A percentile compares a stretch with the other conserved stretches of the same genome.
Conservation (phyloP, 1,140 invertebrate genomes). For the Planococcus citri region DNA sequence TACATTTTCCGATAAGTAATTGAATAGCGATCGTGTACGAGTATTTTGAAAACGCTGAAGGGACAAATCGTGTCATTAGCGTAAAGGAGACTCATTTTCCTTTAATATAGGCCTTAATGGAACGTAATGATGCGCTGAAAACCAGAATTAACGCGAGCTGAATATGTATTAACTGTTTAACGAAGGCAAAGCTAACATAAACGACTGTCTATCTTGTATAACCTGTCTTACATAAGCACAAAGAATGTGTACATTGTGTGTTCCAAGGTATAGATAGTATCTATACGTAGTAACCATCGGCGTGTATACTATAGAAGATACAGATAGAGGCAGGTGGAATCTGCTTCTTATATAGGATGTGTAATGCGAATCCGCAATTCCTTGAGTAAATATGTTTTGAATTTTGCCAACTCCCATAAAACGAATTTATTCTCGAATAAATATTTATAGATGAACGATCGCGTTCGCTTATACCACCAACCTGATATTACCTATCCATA, state of each 20-base stretch:
- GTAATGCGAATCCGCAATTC: not conserved
- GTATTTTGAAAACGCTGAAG: not conserved
- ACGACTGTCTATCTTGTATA: too few species aligned
- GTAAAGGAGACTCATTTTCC: not conserved
- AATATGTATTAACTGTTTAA: constrained; percentile 1
- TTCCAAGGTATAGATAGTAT: too few species aligned
- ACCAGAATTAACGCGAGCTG: constrained; percentile 5
- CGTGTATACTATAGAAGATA: too few species aligned
- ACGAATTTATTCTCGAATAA: not conserved
- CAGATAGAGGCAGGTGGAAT: too few species aligned
- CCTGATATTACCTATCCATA: too few species aligned
- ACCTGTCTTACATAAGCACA: too few species aligned
- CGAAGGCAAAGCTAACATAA: not conserved
- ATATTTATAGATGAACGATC: not conserved
- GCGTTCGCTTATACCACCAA: not conserved
- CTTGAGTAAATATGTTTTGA: not conserved
- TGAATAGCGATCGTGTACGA: not conserved
- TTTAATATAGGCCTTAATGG: constrained; percentile 2
- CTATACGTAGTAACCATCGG: too few species aligned
- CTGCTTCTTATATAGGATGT: not conserved
- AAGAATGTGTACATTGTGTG: too few species aligned
- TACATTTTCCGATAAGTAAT: not conserved
- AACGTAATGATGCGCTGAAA: constrained; percentile 5
- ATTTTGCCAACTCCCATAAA: not conserved
- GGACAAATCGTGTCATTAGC: constrained; percentile 6